Conservation (phyloP, 2,888 invertebrate species). For the Aspidapion aeneum region DNA sequence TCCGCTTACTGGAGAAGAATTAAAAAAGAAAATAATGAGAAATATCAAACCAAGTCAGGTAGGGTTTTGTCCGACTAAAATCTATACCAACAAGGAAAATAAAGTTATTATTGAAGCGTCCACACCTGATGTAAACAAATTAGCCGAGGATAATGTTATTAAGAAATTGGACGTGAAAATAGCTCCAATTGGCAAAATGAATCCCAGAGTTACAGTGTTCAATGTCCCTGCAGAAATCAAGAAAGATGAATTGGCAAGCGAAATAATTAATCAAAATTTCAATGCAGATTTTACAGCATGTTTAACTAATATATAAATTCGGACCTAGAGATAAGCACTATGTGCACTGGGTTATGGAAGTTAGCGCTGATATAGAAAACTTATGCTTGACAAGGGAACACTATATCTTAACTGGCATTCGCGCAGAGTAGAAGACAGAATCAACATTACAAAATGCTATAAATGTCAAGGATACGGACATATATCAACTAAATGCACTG, state of each 20-base stretch:
- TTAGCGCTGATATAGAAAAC: not conserved
- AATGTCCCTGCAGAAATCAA: slow-evolving; percentile 3
- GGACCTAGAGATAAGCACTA: slow-evolving; percentile 10
- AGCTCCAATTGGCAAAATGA: not conserved
- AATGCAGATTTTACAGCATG: not conserved
- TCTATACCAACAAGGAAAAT: not conserved
- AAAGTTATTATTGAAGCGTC: slow-evolving; percentile 2
- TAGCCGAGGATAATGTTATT: not conserved
- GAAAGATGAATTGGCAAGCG: not conserved
- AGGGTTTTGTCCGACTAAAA: slow-evolving; percentile 3
- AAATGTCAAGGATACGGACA: slow-evolving; percentile 12
- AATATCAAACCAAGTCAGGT: slow-evolving; percentile 4
- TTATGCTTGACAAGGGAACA: not conserved
- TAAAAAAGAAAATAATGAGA: not conserved
- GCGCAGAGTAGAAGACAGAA: slow-evolving; percentile 9
- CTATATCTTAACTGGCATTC: slow-evolving; percentile 9
- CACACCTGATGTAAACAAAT: not conserved
- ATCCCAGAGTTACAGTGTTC: not conserved
- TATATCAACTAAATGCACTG: slow-evolving; percentile 1
- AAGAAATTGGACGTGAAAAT: not conserved
- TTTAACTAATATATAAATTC: not conserved
- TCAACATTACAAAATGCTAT: not conserved
- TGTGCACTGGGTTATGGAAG: slow-evolving; percentile 11
- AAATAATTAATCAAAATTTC: not conserved
- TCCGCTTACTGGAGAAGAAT: not conserved